These are phyloP conservation scores for Styela plicata DNA, from an alignment of 23 tunicate genomes.

Conservation along the genomic window DNA sequence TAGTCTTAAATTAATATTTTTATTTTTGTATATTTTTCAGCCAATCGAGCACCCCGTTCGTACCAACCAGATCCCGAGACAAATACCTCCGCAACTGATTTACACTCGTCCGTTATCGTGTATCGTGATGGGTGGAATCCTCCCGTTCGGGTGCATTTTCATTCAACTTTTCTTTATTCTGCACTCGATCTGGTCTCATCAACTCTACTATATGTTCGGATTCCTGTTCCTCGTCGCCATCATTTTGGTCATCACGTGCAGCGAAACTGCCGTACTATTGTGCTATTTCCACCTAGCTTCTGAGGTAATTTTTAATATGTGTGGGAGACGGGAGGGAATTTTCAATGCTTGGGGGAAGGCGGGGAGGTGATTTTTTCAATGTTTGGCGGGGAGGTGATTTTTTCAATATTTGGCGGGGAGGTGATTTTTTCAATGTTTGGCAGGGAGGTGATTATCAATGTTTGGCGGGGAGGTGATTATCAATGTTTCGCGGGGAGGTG, in stretches of 20 bases:
- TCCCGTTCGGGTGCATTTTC: conserved; percentile 99
- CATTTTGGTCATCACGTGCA: conserved; percentile 91
- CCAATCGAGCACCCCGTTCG: conserved; percentile 88
- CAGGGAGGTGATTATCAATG: no score
- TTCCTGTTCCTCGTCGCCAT: conserved; percentile 84
- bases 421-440: no score
- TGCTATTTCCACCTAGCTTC: conserved; percentile 99
- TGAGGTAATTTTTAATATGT: no score
- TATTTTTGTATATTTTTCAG: conserved; percentile 40
- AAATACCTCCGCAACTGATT: conserved; percentile 85
- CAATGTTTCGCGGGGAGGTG: no score
- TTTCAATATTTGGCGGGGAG: no score
- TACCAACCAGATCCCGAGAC: conserved; percentile 98
- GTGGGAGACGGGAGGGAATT: no score
- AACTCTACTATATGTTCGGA: conserved; percentile 99
- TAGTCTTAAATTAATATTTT: no score
- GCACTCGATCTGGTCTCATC: conserved; percentile 99
- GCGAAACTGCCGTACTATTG: conserved; percentile 91
- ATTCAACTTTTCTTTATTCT: conserved; percentile 98
- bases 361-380: no score
- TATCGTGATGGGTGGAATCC: conserved; percentile 95
- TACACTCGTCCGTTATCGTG: conserved; percentile 88
- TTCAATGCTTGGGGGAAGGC: no score
- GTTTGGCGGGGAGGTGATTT: no score
- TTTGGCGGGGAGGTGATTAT: no score